phyloP scores from a whole-genome alignment of 2,888 invertebrate genomes.

The Aphrophora alni region DNA sequence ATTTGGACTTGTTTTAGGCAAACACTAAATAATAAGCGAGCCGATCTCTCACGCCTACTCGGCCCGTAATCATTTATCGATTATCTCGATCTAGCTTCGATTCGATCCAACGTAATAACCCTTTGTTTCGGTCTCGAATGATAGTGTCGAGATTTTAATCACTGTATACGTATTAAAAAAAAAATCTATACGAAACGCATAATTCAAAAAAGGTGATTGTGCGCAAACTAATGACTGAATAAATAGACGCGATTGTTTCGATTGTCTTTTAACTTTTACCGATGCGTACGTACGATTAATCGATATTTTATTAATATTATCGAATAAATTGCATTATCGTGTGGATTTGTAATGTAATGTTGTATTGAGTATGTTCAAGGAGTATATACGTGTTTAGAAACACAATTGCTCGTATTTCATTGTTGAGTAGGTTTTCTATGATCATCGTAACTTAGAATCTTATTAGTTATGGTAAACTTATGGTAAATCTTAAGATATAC shows the following conservation, averaged over 20 bases:
- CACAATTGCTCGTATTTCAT: not conserved
- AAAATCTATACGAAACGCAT: not conserved
- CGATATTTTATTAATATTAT: not conserved
- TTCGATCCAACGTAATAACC: slow-evolving; percentile 21
- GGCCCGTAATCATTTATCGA: slow-evolving; percentile 10
- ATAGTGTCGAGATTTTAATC: slow-evolving; percentile 6
- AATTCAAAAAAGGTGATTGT: not conserved
- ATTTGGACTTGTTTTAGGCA: slow-evolving; percentile 39
- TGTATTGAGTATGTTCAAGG: not conserved
- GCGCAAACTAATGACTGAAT: not conserved
- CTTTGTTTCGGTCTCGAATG: slow-evolving; percentile 25
- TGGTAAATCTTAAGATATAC: not conserved
- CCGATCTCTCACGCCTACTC: slow-evolving; percentile 22
- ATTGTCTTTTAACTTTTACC: not conserved
- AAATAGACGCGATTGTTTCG: not conserved
- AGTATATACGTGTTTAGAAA: not conserved
- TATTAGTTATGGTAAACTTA: not conserved
- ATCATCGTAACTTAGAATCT: not conserved
- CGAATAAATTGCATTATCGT: not conserved
- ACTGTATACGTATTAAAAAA: not conserved
- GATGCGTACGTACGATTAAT: not conserved
- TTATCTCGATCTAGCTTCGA: slow-evolving; percentile 16
- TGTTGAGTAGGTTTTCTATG: not conserved
- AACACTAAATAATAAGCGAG: slow-evolving; percentile 36
- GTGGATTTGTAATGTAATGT: not conserved